Base-by-base conservation (phyloP, 2,113 vertebrate genomes). In the Chaetops frenatus region DNA sequence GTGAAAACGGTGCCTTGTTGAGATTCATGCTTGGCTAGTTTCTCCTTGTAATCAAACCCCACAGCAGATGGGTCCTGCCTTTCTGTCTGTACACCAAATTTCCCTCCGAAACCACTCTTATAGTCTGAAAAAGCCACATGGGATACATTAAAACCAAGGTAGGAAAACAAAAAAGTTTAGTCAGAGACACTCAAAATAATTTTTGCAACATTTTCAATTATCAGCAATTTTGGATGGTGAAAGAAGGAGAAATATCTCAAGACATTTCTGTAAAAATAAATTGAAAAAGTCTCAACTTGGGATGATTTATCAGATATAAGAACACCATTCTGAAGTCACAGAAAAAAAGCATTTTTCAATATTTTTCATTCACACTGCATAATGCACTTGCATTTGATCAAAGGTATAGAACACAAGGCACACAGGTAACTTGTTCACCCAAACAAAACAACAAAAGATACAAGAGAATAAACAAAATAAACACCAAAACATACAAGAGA, bases 21-120 rank as follows among this genome's bases (percentile, higher is more conserved):
- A 93, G 99, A 99, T 97, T 98, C 98, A 97, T 98, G 99, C 97
- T 98, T 98, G 96, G 98, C 98, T 98, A 98, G 98, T 95, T 92
- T 98, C 98, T 99, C 99, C 98, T 98, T 98, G 98, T 99, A 98
- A 97, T 99, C 98, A 98, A 98, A 99, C 93, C 98, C 98, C 98
- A 99, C 97, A 78, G 99, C 98, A 97, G 98, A 98, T 96, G 98
- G 97, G 98, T 99, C 99, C 98, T 98, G 98, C 97, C 97, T 98
- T 97, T 98, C 98, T 96, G 94, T 97, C 97, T 98, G 98, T 94
- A 99, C 98, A 98, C 98, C 98, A 97, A 98, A 98, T 97, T 96
- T 98, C 98, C 98, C 98, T 98, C 99, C 98, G 97, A 99, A 99
- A 98, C 98, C 99, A 95, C 98, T 98, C 97, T 99, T 99, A 98